Evolutionary conservation across 2,797 vertebrate genomes (phyloP).

Genomic region (Microctenopoma stevenorrisi): DNA sequence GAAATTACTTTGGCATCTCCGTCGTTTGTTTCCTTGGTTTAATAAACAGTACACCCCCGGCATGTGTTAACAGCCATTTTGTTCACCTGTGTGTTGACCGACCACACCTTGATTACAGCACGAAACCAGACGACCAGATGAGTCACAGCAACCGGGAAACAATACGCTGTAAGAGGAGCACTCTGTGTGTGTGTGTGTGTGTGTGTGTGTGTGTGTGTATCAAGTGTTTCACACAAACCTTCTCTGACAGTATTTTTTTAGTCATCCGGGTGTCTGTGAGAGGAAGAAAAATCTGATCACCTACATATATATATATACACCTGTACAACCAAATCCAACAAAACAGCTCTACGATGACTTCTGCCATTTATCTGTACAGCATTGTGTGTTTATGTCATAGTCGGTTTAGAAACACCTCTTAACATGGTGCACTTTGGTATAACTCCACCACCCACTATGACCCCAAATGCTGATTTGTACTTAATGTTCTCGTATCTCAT

Average conservation of each 20-base stretch:
- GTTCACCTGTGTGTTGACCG: slow-evolving; percentile 56
- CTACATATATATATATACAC: too few species aligned
- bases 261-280: neutral
- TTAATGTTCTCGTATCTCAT: too few species aligned
- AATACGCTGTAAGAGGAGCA: neutral
- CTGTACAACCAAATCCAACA: too few species aligned
- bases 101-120: slow-evolving; percentile 70
- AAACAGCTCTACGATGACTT: too few species aligned
- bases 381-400: too few species aligned
- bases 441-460: too few species aligned
- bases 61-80: neutral
- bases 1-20: too few species aligned
- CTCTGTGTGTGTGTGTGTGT: neutral
- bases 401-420: too few species aligned
- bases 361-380: too few species aligned
- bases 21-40: neutral
- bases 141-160: slow-evolving; percentile 60
- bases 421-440: too few species aligned
- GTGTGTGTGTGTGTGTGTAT: neutral
- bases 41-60: neutral
- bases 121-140: slow-evolving; percentile 65
- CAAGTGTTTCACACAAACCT: neutral
- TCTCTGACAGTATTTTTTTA: neutral
- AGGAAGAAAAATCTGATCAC: too few species aligned
- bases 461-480: too few species aligned